Evolutionary conservation across 2,888 invertebrate genomes (phyloP), one percentile per base, ranked within the genome.

Genomic region (Stenodema calcarata): DNA sequence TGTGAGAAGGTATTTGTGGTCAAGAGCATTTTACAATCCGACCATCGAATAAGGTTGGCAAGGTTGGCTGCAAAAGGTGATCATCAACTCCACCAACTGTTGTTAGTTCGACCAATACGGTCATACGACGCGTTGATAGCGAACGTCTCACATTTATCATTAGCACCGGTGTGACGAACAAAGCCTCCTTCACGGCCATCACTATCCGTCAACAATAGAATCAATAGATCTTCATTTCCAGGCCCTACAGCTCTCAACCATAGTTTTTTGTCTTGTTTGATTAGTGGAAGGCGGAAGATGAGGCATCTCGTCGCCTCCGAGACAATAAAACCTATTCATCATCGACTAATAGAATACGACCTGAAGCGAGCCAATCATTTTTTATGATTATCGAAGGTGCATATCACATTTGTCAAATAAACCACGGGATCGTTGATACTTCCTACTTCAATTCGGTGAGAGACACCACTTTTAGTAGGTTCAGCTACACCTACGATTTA

Each of bases 141-240:
- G 23, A 62, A 62, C 23, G 41, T 18, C 73, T 75, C 73, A 50
- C 54, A 47, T 54, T 41, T 44, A 78, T 78, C 78, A 44, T 78
- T 78, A 41, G 27, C 42, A 42, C 23, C 62, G 62, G 9, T 1
- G 23, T 16, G 18, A 16, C 30, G 30, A 28, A 54, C 80, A 80
- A 80, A 16, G 23, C 23, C 44, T 18, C 9, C 47, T 44, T 44
- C 78, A 18, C 30, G 80, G 54, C 54, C 80, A 11, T 80, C 78
- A 12, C 47, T 1, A 18, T 30, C 30, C 54, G 28, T 80, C 73
- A 41, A 80, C 80, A 80, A 80, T 54, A 7, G 78, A 35, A 80
- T 80, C 80, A 80, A 80, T 80, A 80, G 80, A 80, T 50, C 50
- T 80, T 78, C 78, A 41, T 73, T 44, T 78, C 78, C 78, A 78